Conservation (phyloP, 2,113 vertebrate species). For the Gallinago media region DNA sequence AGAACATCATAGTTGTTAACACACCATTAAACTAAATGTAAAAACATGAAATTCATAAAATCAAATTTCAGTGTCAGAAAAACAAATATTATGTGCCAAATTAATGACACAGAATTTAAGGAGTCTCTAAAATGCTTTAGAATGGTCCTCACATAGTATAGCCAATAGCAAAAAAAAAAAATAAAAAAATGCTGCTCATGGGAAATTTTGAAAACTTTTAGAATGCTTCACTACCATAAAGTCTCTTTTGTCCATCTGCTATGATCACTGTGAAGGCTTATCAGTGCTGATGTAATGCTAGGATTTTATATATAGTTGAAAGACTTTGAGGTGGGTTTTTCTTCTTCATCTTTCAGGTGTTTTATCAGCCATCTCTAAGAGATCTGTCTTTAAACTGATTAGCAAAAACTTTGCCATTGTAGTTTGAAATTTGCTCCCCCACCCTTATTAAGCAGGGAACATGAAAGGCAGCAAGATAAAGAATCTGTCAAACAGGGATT, state of each 20-base stretch:
- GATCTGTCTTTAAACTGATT: neutral
- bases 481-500: neutral
- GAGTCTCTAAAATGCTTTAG: neutral
- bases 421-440: neutral
- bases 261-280: neutral
- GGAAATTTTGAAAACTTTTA: neutral
- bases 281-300: neutral
- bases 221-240: neutral
- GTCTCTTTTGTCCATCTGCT: neutral
- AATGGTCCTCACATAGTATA: neutral
- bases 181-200: neutral
- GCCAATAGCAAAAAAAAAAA: neutral
- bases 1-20: neutral
- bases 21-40: neutral
- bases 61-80: neutral
- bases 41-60: neutral
- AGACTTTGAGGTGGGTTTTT: neutral
- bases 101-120: neutral
- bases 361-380: neutral
- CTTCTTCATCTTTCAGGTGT: neutral
- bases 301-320: accelerated
- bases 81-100: neutral
- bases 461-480: neutral
- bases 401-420: neutral
- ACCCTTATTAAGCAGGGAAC: neutral